phyloP scores from a whole-genome alignment of 2,888 invertebrate genomes.

The Phrixothrix hirtus region DNA sequence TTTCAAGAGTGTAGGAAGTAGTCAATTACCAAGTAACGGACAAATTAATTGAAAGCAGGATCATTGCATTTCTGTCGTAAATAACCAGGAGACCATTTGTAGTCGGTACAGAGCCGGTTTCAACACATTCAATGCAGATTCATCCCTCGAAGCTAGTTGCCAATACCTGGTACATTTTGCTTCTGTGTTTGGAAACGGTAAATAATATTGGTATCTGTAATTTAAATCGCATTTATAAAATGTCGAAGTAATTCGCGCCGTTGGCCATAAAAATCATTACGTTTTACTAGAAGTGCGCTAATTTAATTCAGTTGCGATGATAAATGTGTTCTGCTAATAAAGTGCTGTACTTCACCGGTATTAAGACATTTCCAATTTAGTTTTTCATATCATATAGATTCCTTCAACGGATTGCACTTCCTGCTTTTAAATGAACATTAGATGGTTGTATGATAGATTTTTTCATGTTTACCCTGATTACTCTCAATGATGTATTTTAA shows the following conservation, averaged over 20 bases:
- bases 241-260: no score
- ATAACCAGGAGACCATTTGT: slow-evolving; percentile 15
- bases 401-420: slow-evolving; percentile 12
- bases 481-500: slow-evolving; percentile 29
- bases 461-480: slow-evolving; percentile 24
- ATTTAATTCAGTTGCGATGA: no score
- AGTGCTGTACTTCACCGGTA: no score
- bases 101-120: slow-evolving; percentile 19
- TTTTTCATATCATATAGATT: slow-evolving; percentile 9
- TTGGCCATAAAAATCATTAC: no score
- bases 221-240: no score
- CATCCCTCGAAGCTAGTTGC: slow-evolving; percentile 40
- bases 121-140: slow-evolving; percentile 51
- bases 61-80: slow-evolving; percentile 24
- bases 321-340: no score
- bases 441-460: slow-evolving; percentile 14
- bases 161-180: slow-evolving; percentile 47
- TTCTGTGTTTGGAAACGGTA: slow-evolving; percentile 23
- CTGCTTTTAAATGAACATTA: slow-evolving; percentile 28
- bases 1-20: slow-evolving; percentile 13
- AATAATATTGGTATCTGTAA: background rate
- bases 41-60: slow-evolving; percentile 26
- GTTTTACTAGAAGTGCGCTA: no score
- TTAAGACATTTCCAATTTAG: slow-evolving; percentile 23
- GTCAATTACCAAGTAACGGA: slow-evolving; percentile 24